Base-by-base conservation (phyloP, 2,113 vertebrate genomes). In the Ifrita kowaldi region DNA sequence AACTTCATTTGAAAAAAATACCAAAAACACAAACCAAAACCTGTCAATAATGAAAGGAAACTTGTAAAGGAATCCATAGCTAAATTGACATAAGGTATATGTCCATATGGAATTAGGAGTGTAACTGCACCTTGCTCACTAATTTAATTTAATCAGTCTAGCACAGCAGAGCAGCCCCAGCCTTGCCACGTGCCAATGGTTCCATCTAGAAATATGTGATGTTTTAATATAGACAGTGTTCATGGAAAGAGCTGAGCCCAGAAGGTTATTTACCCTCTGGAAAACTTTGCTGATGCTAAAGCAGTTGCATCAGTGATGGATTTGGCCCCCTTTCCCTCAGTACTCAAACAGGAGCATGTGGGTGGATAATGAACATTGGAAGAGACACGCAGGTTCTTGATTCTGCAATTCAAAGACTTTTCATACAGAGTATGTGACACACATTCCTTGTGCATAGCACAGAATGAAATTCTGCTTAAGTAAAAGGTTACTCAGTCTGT, bases 381-480 rank as follows among this genome's bases (percentile, higher is more conserved):
- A 93, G 81, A 84, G 85, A 83, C 60, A 80, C 20, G 2, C 84
- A 83, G 87, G 79, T 92, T 90, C 92, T 95, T 88, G 84, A 80
- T 89, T 94, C 76, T 92, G 74, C 59, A 89, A 85, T 90, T 82
- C 55, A 60, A 55, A 81, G 76, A 95, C 88, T 97, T 97, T 92
- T 90, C 91, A 79, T 84, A 63, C 76, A 42, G 83, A 84, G 24
- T 85, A 37, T 97, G 84, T 90, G 94, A 94, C 76, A 92, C 80
- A 90, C 84, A 93, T 97, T 97, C 95, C 89, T 84, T 93, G 84
- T 57, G 79, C 63, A 49, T 87, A 89, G 60, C 37, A 37, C 82
- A 95, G 91, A 94, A 91, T 96, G 91, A 94, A 87, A 86, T 93
- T 92, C 94, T 96, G 91, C 96, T 96, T 95, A 96, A 97, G 90